Conservation (phyloP, 2,797 vertebrate genomes). For the Cephalopachus bancanus region DNA sequence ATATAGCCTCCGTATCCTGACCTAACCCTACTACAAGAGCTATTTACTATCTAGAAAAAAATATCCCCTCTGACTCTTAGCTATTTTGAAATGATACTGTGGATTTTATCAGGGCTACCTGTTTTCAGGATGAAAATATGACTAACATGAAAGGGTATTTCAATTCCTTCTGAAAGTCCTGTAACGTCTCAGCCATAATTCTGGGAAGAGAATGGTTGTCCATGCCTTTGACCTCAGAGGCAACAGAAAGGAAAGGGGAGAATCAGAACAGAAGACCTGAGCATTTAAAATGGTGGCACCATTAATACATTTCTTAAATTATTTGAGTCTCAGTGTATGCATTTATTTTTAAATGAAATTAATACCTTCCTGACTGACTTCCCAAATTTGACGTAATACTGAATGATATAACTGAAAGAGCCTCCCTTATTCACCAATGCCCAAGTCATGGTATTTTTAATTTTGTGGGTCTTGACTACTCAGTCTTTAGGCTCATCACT, state of each 20-base stretch:
- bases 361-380: background rate
- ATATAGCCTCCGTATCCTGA: background rate
- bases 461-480: background rate
- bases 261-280: background rate
- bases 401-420: background rate
- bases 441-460: background rate
- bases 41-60: background rate
- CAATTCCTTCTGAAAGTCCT: background rate
- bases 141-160: background rate
- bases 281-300: background rate
- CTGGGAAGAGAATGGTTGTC: background rate
- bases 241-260: background rate
- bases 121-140: background rate
- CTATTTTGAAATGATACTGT: background rate
- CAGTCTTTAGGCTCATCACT: background rate
- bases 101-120: background rate
- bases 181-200: background rate
- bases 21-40: background rate
- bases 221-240: background rate
- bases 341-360: constrained; percentile 9
- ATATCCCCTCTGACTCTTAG: background rate
- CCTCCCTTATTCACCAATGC: background rate
- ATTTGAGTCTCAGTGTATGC: background rate
- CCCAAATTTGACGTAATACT: background rate
- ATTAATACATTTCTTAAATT: background rate